Evolutionary conservation across 2,888 invertebrate species (phyloP).

Genomic region (Cerastis rubricosa): DNA sequence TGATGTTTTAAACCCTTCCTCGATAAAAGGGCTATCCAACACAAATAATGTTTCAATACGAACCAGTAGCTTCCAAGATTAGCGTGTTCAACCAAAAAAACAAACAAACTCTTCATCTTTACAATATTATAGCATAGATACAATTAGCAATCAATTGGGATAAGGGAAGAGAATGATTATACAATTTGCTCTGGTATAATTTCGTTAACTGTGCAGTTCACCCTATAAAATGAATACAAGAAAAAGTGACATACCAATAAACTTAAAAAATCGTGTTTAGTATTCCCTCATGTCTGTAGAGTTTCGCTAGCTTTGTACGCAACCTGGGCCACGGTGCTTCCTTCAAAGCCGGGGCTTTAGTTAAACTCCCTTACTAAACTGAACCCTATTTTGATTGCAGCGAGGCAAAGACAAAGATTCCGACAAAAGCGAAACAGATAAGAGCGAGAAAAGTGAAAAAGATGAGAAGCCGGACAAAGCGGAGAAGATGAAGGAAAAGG

Average conservation of each 20-base stretch:
- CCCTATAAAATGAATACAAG: neutral
- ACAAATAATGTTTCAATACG: too few relatives aligned
- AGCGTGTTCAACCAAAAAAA: too few relatives aligned
- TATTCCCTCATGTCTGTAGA: neutral
- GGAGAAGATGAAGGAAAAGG: constrained; percentile 83
- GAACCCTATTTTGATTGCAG: constrained; percentile 67
- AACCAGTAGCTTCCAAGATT: too few relatives aligned
- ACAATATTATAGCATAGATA: too few relatives aligned
- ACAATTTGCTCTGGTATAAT: neutral
- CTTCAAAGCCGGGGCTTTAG: neutral
- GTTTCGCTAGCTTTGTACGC: neutral
- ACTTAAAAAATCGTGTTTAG: neutral
- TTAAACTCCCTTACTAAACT: constrained; percentile 71
- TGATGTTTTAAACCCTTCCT: too few relatives aligned
- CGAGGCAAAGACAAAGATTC: constrained; percentile 86
- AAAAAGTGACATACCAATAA: neutral
- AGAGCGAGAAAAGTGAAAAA: constrained; percentile 85
- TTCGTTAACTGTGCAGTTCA: neutral
- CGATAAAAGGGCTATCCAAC: too few relatives aligned
- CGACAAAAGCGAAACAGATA: constrained; percentile 88
- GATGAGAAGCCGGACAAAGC: constrained; percentile 81
- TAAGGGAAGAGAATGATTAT: too few relatives aligned
- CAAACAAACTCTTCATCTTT: too few relatives aligned
- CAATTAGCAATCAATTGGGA: too few relatives aligned
- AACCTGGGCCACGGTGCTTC: constrained; percentile 68